These are phyloP conservation scores for Dorcus parallelipipedus DNA, from an alignment of 2,888 invertebrate species.

Conservation along the genomic window DNA sequence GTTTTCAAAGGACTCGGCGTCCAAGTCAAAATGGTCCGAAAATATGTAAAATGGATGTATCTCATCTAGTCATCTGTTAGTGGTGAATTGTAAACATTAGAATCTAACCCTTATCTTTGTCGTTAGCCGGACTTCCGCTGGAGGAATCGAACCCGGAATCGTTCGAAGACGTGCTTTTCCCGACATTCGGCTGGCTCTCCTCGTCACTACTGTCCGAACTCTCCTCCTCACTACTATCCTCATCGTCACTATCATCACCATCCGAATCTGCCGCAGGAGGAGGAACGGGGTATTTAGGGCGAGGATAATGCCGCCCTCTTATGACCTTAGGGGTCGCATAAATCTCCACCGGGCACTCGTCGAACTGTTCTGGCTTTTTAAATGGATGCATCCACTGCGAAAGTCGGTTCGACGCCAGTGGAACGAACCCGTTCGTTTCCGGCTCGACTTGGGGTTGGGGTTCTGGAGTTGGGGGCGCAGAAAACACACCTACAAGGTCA, in stretches of 20 bases:
- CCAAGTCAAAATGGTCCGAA: too few species aligned
- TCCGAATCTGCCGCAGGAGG: conserved; percentile 25
- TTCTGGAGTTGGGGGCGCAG: conserved; percentile 34
- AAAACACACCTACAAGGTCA: conserved; percentile 35
- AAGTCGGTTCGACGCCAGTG: conserved; percentile 45
- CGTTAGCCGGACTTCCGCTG: conserved; percentile 61
- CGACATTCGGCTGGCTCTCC: conserved; percentile 42
- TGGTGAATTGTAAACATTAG: conserved; percentile 35
- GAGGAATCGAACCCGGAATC: conserved; percentile 80
- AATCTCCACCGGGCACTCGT: conserved; percentile 44
- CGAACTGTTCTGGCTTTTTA: conserved; percentile 45
- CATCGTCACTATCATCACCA: conserved; percentile 31
- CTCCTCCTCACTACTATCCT: conserved; percentile 41
- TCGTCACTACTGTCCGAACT: conserved; percentile 36
- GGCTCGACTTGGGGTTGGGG: conserved; percentile 44
- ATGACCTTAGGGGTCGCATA: conserved; percentile 47
- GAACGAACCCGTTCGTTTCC: conserved; percentile 45
- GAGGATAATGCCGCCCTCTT: conserved; percentile 43
- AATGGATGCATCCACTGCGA: conserved; percentile 45
- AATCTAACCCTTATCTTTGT: conserved; percentile 60
- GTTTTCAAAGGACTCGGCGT: too few species aligned
- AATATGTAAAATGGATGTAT: too few species aligned
- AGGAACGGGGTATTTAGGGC: conserved; percentile 32
- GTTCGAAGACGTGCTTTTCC: conserved; percentile 73
- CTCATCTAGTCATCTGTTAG: too few species aligned